Evolutionary conservation across 2,113 vertebrate genomes (phyloP).

Genomic region (Leptobrachium ailaonicum): DNA sequence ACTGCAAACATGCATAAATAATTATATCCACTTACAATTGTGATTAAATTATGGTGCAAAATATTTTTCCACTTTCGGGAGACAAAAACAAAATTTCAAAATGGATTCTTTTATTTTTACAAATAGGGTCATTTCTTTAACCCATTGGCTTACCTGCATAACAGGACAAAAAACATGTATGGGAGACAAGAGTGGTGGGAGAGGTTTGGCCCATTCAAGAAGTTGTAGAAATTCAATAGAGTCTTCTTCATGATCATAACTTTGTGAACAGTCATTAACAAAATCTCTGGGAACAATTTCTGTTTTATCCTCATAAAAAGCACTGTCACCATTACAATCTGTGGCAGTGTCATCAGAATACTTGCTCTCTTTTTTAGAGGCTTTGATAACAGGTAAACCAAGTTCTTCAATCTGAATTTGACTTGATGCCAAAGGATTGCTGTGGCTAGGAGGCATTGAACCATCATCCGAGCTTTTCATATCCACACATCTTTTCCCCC

Average conservation of each 20-base stretch:
- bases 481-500: conserved; percentile 31
- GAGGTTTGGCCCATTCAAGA: conserved; percentile 71
- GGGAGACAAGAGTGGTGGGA: conserved; percentile 83
- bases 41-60: too few species aligned
- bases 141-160: conserved; percentile 59
- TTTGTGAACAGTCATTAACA: conserved; percentile 7
- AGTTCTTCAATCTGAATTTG: conserved; percentile 45
- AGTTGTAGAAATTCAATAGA: conserved; percentile 63
- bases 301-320: conserved; percentile 16
- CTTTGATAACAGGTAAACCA: conserved; percentile 45
- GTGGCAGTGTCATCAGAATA: background rate
- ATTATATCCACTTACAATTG: too few species aligned
- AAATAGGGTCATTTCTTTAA: too few species aligned
- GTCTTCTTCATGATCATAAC: conserved; percentile 21
- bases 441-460: background rate
- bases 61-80: too few species aligned
- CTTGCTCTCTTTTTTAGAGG: background rate
- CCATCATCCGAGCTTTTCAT: conserved; percentile 19
- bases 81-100: too few species aligned
- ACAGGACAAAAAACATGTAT: conserved; percentile 61
- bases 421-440: conserved; percentile 29
- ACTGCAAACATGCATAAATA: too few species aligned
- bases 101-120: too few species aligned
- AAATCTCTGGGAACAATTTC: background rate
- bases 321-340: accelerated